Conservation (phyloP, 2,888 invertebrate genomes). For the Athrips mouffetella region DNA sequence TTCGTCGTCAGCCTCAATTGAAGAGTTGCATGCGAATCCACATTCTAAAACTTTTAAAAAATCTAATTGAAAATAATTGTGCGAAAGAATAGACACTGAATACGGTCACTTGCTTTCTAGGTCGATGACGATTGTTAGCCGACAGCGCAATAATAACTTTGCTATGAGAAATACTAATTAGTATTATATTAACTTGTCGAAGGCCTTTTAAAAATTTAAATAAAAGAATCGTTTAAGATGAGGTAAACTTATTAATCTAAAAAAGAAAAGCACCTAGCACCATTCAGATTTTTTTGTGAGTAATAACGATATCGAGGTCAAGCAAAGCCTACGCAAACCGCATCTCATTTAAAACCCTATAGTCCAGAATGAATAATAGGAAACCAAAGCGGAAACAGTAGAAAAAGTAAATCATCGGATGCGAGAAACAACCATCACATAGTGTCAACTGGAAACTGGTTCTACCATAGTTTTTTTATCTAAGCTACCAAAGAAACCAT, state of each 20-base stretch:
- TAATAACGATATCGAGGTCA: no score
- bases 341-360: constrained; percentile 18
- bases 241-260: no score
- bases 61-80: constrained; percentile 29
- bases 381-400: constrained; percentile 21
- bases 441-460: no score
- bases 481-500: no score
- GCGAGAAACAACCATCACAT: neutral
- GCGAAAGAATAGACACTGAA: constrained; percentile 35
- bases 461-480: no score
- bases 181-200: constrained; percentile 12
- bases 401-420: constrained; percentile 18
- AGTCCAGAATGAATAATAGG: constrained; percentile 12
- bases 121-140: constrained; percentile 40
- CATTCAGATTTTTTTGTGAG: no score
- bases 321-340: constrained; percentile 3
- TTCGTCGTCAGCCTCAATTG: constrained; percentile 12
- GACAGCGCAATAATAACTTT: constrained; percentile 31
- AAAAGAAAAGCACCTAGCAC: no score
- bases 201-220: no score
- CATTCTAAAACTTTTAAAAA: neutral
- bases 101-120: constrained; percentile 53
- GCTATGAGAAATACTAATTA: constrained; percentile 41
- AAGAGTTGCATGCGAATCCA: constrained; percentile 5
- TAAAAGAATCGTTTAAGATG: no score